phyloP scores from a whole-genome alignment of 2,797 vertebrate species.

The Cuniculus paca region DNA sequence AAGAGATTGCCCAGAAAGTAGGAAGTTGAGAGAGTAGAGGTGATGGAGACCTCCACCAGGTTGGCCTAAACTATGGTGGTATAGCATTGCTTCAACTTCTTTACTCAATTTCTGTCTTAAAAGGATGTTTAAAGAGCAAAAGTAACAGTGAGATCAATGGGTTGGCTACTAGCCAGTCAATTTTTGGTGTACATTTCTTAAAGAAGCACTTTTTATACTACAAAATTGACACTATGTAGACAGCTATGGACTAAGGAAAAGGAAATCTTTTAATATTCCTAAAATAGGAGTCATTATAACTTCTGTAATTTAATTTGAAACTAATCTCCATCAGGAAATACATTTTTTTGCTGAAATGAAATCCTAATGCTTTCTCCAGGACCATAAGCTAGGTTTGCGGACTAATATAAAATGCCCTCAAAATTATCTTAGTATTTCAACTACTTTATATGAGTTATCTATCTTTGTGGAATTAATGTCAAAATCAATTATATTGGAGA shows the following conservation, averaged over 20 bases:
- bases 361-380: constrained; percentile 35
- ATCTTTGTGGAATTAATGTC: background rate
- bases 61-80: background rate
- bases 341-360: constrained; percentile 32
- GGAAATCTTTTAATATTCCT: background rate
- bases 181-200: background rate
- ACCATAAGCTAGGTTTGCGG: background rate
- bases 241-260: background rate
- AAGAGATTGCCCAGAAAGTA: background rate
- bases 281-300: background rate
- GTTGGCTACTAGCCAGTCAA: background rate
- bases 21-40: background rate
- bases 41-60: background rate
- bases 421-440: constrained; percentile 41
- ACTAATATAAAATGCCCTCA: constrained; percentile 10
- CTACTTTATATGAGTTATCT: constrained; percentile 4
- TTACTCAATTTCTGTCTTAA: background rate
- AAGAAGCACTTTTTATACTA: background rate
- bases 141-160: background rate
- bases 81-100: background rate
- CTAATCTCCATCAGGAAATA: constrained; percentile 6
- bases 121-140: background rate
- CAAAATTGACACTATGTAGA: background rate
- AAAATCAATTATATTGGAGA: constrained; percentile 10
- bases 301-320: constrained; percentile 37